These are phyloP conservation scores for Chydorus sphaericus DNA, from an alignment of 2,888 invertebrate species.

Conservation along the genomic window DNA sequence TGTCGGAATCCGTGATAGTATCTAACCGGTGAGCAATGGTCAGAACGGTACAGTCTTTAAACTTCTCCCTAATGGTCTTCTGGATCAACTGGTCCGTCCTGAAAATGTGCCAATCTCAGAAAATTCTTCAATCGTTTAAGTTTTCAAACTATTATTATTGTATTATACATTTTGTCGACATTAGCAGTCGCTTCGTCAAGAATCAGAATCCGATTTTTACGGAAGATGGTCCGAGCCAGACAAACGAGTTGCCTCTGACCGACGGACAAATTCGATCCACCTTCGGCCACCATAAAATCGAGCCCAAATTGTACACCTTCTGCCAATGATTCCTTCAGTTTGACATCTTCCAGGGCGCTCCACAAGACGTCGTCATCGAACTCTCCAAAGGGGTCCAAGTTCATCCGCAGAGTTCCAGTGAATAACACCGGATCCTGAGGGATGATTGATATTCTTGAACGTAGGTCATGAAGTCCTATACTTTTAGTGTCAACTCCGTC, in stretches of 20 bases:
- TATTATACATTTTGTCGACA: conserved; percentile 59
- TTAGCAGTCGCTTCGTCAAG: conserved; percentile 92
- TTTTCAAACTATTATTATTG: background rate
- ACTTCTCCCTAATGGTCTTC: conserved; percentile 62
- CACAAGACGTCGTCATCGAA: conserved; percentile 63
- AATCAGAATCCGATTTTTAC: conserved; percentile 67
- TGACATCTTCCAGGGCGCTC: conserved; percentile 64
- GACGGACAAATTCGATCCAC: conserved; percentile 69
- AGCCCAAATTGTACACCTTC: conserved; percentile 24
- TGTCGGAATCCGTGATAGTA: conserved; percentile 85
- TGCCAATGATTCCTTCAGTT: conserved; percentile 21
- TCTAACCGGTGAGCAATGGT: conserved; percentile 83
- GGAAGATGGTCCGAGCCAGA: conserved; percentile 70
- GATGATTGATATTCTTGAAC: conserved; percentile 74
- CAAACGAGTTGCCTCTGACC: conserved; percentile 83
- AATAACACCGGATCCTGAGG: conserved; percentile 85
- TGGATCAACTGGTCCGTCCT: conserved; percentile 75
- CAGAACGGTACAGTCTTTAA: conserved; percentile 67
- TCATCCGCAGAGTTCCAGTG: conserved; percentile 71
- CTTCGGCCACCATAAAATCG: conserved; percentile 37
- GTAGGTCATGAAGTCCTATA: conserved; percentile 46
- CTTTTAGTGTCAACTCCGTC: conserved; percentile 30
- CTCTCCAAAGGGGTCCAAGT: conserved; percentile 76
- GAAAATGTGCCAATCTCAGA: conserved; percentile 2
- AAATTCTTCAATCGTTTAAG: too few species aligned